A percentile compares a stretch with the other conserved stretches of the same genome.
These are phyloP conservation scores for Lasius fuliginosus DNA, from an alignment of 2,888 invertebrate genomes.

Conservation along the genomic window DNA sequence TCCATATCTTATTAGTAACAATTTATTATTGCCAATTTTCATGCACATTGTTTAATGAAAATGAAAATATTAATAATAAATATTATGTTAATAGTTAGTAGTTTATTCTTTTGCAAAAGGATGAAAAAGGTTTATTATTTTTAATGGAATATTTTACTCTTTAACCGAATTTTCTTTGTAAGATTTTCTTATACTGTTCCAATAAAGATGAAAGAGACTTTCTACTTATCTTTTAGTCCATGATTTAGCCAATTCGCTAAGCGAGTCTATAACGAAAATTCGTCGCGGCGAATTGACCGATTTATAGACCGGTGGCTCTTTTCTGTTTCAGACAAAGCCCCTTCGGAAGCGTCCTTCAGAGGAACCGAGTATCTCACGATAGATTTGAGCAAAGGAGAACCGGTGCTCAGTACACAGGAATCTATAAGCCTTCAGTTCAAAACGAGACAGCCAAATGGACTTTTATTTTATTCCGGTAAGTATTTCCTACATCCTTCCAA, in stretches of 20 bases:
- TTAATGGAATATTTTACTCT: neutral
- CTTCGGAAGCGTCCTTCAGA: slow-evolving; percentile 97
- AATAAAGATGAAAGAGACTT: neutral
- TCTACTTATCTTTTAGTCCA: neutral
- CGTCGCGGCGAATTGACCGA: slow-evolving; percentile 22
- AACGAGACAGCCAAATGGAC: slow-evolving; percentile 95
- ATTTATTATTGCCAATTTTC: neutral
- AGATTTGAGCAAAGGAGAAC: slow-evolving; percentile 95
- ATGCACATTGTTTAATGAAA: neutral
- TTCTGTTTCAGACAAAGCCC: slow-evolving; percentile 93
- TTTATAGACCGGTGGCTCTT: slow-evolving; percentile 49
- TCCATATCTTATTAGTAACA: neutral
- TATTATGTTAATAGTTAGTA: neutral
- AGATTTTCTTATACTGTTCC: neutral
- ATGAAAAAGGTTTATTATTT: neutral
- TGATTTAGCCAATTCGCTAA: slow-evolving; percentile 22
- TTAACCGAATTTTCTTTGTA: neutral
- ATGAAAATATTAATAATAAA: neutral
- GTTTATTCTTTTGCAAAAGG: neutral
- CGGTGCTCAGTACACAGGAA: slow-evolving; percentile 96
- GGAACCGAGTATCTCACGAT: slow-evolving; percentile 97
- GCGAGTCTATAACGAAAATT: slow-evolving; percentile 8
- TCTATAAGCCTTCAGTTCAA: slow-evolving; percentile 97
- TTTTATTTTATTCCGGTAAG: slow-evolving; percentile 97
- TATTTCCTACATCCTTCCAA: slow-evolving; percentile 37